phyloP scores from a whole-genome alignment of 2,113 vertebrate species.

The Neotoma lepida region DNA sequence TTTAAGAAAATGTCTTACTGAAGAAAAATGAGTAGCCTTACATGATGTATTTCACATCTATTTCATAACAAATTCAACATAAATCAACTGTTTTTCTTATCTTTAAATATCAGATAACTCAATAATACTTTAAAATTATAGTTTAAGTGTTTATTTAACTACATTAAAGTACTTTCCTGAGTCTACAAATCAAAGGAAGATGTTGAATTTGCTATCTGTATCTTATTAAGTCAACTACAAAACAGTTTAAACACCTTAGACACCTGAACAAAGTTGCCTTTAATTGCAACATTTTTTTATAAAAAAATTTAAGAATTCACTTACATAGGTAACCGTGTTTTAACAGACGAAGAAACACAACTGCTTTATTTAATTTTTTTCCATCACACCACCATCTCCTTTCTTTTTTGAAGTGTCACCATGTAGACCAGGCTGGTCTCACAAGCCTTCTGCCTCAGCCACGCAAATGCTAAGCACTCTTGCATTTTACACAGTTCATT shows the following conservation, averaged over 20 bases:
- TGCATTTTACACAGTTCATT: neutral
- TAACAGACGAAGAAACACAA: neutral
- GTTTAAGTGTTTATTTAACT: constrained; percentile 29
- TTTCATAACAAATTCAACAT: constrained; percentile 14
- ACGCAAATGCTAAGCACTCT: neutral
- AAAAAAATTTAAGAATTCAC: neutral
- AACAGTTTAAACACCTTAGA: neutral
- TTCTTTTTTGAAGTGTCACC: too few relatives aligned
- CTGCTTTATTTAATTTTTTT: neutral
- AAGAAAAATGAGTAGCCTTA: neutral
- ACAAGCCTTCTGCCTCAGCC: neutral
- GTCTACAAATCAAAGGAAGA: neutral
- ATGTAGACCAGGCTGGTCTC: neutral
- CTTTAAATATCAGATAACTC: constrained; percentile 18
- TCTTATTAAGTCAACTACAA: neutral
- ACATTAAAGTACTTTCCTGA: neutral
- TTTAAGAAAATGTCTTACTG: neutral
- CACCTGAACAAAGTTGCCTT: neutral
- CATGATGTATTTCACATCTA: neutral
- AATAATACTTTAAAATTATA: neutral
- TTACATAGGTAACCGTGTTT: neutral
- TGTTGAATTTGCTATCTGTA: neutral
- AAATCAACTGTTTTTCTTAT: neutral
- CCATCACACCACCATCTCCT: neutral
- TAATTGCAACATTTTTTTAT: neutral